Evolutionary conservation across 1,140 invertebrate species (phyloP).

Genomic region (Asbolus verrucosus): DNA sequence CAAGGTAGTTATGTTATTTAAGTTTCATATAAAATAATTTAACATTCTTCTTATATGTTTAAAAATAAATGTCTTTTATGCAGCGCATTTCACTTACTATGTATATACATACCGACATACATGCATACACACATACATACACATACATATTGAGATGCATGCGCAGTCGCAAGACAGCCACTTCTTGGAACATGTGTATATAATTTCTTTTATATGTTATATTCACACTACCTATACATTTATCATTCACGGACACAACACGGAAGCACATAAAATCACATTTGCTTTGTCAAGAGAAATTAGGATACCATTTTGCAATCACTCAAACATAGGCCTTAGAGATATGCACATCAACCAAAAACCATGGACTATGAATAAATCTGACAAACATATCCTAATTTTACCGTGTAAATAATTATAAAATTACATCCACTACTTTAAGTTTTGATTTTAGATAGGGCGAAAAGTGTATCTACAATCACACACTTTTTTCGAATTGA

Average conservation of each 20-base stretch:
- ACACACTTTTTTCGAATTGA: too few species aligned
- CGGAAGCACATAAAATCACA: constrained; percentile 57
- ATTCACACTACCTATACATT: constrained; percentile 38
- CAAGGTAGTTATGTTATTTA: constrained; percentile 40
- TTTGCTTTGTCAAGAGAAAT: constrained; percentile 46
- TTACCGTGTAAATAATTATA: too few species aligned
- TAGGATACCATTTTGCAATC: too few species aligned
- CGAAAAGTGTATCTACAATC: too few species aligned
- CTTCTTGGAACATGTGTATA: constrained; percentile 39
- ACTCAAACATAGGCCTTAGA: constrained; percentile 32
- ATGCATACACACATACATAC: too few species aligned
- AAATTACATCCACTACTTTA: too few species aligned
- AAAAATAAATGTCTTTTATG: constrained; percentile 49
- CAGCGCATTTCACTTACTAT: constrained; percentile 45
- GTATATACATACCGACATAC: too few species aligned
- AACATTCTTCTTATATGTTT: constrained; percentile 26
- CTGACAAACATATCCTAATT: too few species aligned
- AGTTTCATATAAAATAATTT: constrained; percentile 44
- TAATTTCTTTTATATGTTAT: constrained; percentile 39
- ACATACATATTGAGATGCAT: too few species aligned
- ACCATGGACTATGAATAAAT: background rate
- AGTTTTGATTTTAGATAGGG: too few species aligned
- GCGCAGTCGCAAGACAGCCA: too few species aligned
- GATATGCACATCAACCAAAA: constrained; percentile 49
- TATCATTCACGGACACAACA: constrained; percentile 39